Conservation (phyloP, 1,140 invertebrate genomes). For the Drosophila baimaii region DNA sequence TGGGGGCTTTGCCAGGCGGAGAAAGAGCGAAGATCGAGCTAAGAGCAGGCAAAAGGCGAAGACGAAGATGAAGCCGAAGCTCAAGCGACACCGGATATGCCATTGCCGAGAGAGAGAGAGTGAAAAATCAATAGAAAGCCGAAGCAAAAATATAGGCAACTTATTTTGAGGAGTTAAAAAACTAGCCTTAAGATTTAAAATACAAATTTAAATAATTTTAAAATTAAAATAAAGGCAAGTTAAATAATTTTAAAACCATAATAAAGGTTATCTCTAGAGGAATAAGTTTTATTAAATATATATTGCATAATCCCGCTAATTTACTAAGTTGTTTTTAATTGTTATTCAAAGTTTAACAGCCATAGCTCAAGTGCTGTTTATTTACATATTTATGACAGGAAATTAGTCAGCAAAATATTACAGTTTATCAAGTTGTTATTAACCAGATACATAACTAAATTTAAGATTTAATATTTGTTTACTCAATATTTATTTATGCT, state of each 20-base stretch:
- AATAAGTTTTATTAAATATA: too few species aligned
- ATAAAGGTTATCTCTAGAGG: background rate
- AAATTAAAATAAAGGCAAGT: background rate
- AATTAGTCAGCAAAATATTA: background rate
- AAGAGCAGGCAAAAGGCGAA: conserved; percentile 14
- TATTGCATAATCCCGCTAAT: background rate
- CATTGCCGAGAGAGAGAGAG: conserved; percentile 23
- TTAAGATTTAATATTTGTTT: too few species aligned
- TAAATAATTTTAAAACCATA: background rate
- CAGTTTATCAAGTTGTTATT: background rate
- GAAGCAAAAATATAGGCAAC: conserved; percentile 40
- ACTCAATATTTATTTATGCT: too few species aligned
- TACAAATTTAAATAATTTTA: background rate
- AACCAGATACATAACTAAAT: too few species aligned
- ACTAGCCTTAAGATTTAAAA: background rate
- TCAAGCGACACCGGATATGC: conserved; percentile 27
- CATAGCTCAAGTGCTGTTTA: background rate
- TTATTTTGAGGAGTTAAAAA: conserved; percentile 6
- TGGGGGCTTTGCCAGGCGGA: conserved; percentile 6
- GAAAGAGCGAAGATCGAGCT: conserved; percentile 35
- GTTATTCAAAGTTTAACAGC: background rate
- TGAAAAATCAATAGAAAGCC: conserved; percentile 7
- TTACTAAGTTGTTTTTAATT: background rate
- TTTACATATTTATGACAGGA: background rate
- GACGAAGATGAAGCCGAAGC: background rate